Evolutionary conservation across 2,113 vertebrate genomes (phyloP), one percentile per base, ranked within the genome.

Genomic region (Misgurnus anguillicaudatus): DNA sequence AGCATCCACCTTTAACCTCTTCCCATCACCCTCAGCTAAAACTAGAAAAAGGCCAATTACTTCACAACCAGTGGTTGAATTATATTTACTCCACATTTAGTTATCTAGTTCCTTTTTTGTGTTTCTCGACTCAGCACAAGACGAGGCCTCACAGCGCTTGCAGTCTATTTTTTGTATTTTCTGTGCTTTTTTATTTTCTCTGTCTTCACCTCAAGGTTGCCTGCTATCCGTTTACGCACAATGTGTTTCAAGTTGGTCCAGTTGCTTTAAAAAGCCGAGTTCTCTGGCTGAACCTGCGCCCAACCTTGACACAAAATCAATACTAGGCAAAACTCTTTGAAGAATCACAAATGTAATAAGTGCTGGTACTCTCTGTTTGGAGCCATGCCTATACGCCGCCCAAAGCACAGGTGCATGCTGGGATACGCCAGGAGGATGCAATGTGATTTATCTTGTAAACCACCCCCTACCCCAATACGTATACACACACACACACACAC

Each of bases 301-400:
- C 90, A 91, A 92, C 93, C 93, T 93, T 92, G 93, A 92, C 93
- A 93, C 89, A 91, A 92, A 94, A 94, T 94, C 93, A 93, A 94
- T 94, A 93, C 88, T 87, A 93, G 91, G 90, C 92, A 91, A 94
- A 74, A 93, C 89, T 93, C 91, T 93, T 94, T 94, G 92, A 94
- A 93, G 92, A 93, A 94, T 92, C 91, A 92, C 92, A 94, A 91
- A 93, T 91, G 92, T 92, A 93, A 92, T 91, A 91, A 90, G 92
- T 90, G 89, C 89, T 84, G 89, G 88, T 89, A 90, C 90, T 91
- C 90, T 83, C 83, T 68, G 80, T 75, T 82, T 65, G 68, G 75
- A 70, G 79, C 70, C 85, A 85, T 84, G 87, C 86, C 86, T 82
- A 85, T 57, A 60, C 11, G 75, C 78, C 19, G 76, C 75, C 63